These are phyloP conservation scores for Xenopus laevis DNA, from an alignment of 2,113 vertebrate species.

Conservation along the genomic window DNA sequence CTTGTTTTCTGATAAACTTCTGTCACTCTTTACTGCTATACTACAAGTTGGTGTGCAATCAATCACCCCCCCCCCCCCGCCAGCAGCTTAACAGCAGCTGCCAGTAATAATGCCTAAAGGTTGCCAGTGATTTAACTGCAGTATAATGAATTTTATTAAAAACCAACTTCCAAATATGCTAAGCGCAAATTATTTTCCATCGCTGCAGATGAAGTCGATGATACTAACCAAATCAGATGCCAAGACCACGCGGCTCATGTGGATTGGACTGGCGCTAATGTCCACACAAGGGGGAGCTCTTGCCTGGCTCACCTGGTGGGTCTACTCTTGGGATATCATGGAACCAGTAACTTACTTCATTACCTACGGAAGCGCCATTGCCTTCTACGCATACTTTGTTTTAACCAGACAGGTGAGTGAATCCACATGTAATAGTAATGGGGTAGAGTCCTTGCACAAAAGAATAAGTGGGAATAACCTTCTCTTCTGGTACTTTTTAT, in stretches of 20 bases:
- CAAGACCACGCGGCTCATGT: conserved; percentile 67
- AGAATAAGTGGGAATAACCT: neutral
- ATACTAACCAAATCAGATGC: conserved; percentile 64
- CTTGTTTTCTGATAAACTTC: too few species aligned
- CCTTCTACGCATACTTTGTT: conserved; percentile 82
- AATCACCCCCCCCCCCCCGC: too few species aligned
- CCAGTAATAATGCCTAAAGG: too few species aligned
- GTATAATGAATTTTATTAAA: too few species aligned
- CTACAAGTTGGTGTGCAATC: too few species aligned
- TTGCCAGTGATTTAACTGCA: too few species aligned
- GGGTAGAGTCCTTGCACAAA: conserved; percentile 7
- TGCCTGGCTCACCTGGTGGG: conserved; percentile 97
- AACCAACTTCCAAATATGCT: too few species aligned
- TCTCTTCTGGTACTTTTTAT: neutral
- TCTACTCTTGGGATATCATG: conserved; percentile 96
- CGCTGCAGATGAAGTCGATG: conserved; percentile 70
- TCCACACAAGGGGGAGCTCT: conserved; percentile 84
- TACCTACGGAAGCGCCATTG: conserved; percentile 84
- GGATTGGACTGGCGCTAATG: conserved; percentile 82
- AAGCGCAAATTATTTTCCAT: conserved; percentile 6
- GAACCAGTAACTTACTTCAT: conserved; percentile 94
- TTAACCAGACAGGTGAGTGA: conserved; percentile 80
- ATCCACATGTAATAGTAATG: neutral
- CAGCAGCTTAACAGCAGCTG: too few species aligned
- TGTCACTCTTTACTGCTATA: too few species aligned